Evolutionary conservation across 2,113 vertebrate species (phyloP).

Genomic region (Noctilio leporinus): DNA sequence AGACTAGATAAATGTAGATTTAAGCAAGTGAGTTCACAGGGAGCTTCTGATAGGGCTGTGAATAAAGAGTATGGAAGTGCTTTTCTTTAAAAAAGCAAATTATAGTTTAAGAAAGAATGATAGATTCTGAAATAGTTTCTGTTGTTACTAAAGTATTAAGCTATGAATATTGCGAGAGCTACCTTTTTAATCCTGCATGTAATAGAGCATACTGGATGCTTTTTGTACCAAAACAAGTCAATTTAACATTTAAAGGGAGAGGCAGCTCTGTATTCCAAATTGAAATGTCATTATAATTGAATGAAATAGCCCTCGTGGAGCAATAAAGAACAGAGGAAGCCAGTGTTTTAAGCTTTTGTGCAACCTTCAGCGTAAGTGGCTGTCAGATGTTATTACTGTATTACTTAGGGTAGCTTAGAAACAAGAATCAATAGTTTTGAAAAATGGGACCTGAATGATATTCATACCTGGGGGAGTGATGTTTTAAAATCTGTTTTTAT

Average conservation of each 20-base stretch:
- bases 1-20: slow-evolving; percentile 30
- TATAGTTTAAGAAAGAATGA: slow-evolving; percentile 34
- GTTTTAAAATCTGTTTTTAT: slow-evolving; percentile 7
- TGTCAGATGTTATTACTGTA: slow-evolving; percentile 44
- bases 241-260: slow-evolving; percentile 57
- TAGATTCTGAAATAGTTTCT: slow-evolving; percentile 46
- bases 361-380: slow-evolving; percentile 33
- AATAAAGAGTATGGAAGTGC: slow-evolving; percentile 32
- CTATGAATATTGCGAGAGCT: slow-evolving; percentile 44
- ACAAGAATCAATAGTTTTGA: slow-evolving; percentile 42
- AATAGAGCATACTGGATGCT: slow-evolving; percentile 33
- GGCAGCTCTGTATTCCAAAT: slow-evolving; percentile 55
- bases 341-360: slow-evolving; percentile 29
- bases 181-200: slow-evolving; percentile 51
- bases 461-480: neutral
- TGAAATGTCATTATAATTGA: slow-evolving; percentile 67
- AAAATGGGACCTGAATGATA: neutral
- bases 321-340: slow-evolving; percentile 38
- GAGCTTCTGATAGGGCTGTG: slow-evolving; percentile 29
- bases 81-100: slow-evolving; percentile 44
- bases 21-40: slow-evolving; percentile 34
- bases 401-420: slow-evolving; percentile 30
- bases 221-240: slow-evolving; percentile 58
- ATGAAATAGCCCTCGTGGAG: slow-evolving; percentile 53
- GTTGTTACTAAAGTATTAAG: slow-evolving; percentile 44